Evolutionary conservation across 2,113 vertebrate genomes (phyloP), one percentile per base, ranked within the genome.

Genomic region (Chaetodon trifascialis): DNA sequence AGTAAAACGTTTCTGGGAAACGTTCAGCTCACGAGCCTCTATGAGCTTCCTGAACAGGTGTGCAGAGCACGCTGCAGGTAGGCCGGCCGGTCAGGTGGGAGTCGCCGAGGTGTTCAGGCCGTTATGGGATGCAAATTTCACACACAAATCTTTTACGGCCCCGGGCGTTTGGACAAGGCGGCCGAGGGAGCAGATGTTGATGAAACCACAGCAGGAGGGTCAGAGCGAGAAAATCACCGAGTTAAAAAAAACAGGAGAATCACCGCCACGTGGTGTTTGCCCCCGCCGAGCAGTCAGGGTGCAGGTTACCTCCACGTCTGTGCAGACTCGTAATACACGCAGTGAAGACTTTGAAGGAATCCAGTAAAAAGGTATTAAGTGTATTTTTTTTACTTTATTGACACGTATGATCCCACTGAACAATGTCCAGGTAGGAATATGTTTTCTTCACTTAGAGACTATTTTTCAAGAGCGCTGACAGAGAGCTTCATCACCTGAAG

Each of bases 31-130:
- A 42, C 0, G 10, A 72, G 25, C 75, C 19, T 55, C 8, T 11
- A 30, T 0, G 0, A 38, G 19, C 2, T 55, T 69, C 34, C 4
- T 42, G 21, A 42, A 34, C 82, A 87, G 80, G 79, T 83, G 76
- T 49, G 56, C 11, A 7, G 11, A 73, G 1, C 66, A 79, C 64
- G 54, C 5, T 42, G 78, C 17, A 49, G 55, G 40, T 59, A 5
- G 42, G 5, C 9, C 16, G 4, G 23, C 15, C 36, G 65, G 49
- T 85, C 36, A 46, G 40, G 11, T 44, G 38, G 38, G 70, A 56
- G 34, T 44, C 10, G 0, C 11, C 21, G 16, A 7, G 19, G 25
- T 60, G 55, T 36, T 34, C 2, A 56, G 47, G 40, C 38, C 56
- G 62, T 15, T n/a, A 16, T 11, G 16, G 0, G 23, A 36, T 12